Percentiles rank a stretch among this genome's conserved stretches.
Evolutionary conservation across 2,888 invertebrate species (phyloP).

Genomic region (Lasioglossum calceatum): DNA sequence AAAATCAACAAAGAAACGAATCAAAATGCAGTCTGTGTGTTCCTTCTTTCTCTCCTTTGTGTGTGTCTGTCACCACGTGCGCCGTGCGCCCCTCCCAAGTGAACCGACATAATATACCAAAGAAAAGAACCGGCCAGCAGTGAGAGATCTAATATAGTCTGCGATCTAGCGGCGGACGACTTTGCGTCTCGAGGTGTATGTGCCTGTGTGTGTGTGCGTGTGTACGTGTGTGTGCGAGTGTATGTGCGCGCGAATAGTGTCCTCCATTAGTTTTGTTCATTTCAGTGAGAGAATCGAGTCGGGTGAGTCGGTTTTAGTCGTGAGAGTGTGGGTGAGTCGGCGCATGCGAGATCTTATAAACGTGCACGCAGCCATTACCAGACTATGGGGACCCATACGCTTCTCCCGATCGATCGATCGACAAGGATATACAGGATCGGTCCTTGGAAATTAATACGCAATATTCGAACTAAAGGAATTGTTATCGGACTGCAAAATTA

Average conservation of each 20-base stretch:
- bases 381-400: conserved; percentile 32
- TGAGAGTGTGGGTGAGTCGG: conserved; percentile 52
- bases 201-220: conserved; percentile 4
- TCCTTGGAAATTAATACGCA: background rate
- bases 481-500: background rate
- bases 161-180: conserved; percentile 40
- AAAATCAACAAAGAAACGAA: conserved; percentile 47
- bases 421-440: background rate
- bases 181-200: conserved; percentile 53
- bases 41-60: conserved; percentile 30
- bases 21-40: conserved; percentile 67
- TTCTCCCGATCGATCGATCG: conserved; percentile 53
- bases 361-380: conserved; percentile 61
- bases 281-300: conserved; percentile 27
- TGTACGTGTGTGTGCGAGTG: background rate
- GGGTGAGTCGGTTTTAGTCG: conserved; percentile 26
- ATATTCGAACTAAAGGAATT: background rate
- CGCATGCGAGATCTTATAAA: conserved; percentile 65
- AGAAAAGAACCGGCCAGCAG: conserved; percentile 45
- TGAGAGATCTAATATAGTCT: conserved; percentile 13
- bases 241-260: conserved; percentile 26
- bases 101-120: conserved; percentile 42
- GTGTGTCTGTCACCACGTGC: conserved; percentile 68
- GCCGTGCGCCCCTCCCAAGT: conserved; percentile 61
- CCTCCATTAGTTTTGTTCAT: background rate